Evolutionary conservation across 2,797 vertebrate species (phyloP), one percentile per base, ranked within the genome.

Genomic region (Carapus acus): DNA sequence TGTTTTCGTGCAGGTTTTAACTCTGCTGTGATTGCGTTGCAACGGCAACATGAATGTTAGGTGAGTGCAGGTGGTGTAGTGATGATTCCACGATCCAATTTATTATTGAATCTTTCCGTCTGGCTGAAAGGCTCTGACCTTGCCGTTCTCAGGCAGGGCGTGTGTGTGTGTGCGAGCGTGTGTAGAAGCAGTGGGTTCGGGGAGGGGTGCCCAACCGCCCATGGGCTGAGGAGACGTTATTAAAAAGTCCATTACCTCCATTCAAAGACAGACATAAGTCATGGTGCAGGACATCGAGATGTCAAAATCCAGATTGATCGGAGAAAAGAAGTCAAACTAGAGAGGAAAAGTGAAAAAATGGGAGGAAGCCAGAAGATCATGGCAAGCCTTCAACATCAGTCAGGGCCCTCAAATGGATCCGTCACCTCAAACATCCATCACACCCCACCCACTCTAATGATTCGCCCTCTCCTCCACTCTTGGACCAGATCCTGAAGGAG

Each of bases 401-500:
- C 78, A 78, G 65, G 74, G n/a, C n/a, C 54, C 52, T 44, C 6
- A 56, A 67, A 67, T 53, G 70, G 62, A 69, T 78, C 69, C 72
- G 56, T 68, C 66, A 60, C 65, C 67, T 20, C 34, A 41, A 27
- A 62, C 75, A 82, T 84, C 75, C 69, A 78, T 84, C 79, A 76
- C 47, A 7, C 39, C 56, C 23, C 43, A 74, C 80, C 68, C 69
- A 76, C 76, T 74, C 81, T 80, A 79, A n/a, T n/a, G n/a, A n/a
- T n/a, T n/a, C 37, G 57, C 24, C 51, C 9, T 60, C 68, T 71
- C 73, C 80, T 77, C 79, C 79, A 54, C 41, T 17, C 22, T n/a
- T n/a, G n/a, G n/a, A 45, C 57, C 67, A 98, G 95, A 91, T 97
- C 78, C 82, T 99, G 77, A 99, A 98, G 79, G 95, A 98, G 71